Evolutionary conservation across 2,113 vertebrate species (phyloP).

Genomic region (Phycodurus eques): DNA sequence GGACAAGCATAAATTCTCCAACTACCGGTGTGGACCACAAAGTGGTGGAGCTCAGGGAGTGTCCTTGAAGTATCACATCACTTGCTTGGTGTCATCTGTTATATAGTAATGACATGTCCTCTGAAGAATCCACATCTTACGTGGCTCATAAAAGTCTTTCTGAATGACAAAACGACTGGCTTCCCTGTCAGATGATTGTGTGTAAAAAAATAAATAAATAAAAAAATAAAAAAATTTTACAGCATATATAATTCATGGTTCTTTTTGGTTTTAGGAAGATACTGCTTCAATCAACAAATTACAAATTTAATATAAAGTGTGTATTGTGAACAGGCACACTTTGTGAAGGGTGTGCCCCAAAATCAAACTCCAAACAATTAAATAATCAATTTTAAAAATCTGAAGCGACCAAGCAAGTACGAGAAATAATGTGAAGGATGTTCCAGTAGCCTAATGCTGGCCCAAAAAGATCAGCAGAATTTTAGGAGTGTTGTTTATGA

Average conservation of each 20-base stretch:
- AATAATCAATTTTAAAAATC: conserved; percentile 11
- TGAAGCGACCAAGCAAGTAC: conserved; percentile 16
- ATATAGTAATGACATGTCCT: conserved; percentile 60
- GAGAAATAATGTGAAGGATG: conserved; percentile 13
- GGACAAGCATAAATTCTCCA: conserved; percentile 66
- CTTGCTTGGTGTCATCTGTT: conserved; percentile 64
- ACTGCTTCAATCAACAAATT: conserved; percentile 19
- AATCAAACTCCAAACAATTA: background rate
- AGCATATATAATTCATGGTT: conserved; percentile 10
- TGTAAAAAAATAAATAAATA: conserved; percentile 6
- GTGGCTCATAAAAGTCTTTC: conserved; percentile 36
- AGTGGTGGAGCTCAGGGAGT: conserved; percentile 55
- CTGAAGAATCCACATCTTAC: conserved; percentile 50
- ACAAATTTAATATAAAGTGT: conserved; percentile 11
- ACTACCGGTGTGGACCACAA: conserved; percentile 58
- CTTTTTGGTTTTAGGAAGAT: conserved; percentile 1
- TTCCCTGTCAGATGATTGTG: conserved; percentile 15
- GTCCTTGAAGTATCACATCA: conserved; percentile 68
- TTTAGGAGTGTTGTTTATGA: conserved; percentile 42
- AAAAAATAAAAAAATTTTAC: background rate
- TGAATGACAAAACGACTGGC: conserved; percentile 30
- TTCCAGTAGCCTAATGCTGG: conserved; percentile 11
- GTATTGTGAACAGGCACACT: background rate
- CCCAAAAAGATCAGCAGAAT: conserved; percentile 24
- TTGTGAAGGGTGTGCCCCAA: background rate